Conservation (phyloP, 1,140 invertebrate genomes). For the Drosophila bocqueti region DNA sequence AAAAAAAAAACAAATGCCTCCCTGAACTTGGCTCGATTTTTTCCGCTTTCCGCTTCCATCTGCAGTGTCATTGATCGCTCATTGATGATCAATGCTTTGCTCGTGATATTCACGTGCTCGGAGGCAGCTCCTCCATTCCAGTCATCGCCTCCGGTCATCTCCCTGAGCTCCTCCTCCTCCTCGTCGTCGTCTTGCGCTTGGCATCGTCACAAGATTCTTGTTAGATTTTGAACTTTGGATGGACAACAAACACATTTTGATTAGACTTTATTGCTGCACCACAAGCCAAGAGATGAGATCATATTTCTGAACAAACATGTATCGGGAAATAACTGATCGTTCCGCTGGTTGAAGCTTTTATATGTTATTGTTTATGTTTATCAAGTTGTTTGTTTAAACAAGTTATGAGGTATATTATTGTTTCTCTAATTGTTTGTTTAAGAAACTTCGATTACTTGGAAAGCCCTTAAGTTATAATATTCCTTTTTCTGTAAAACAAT, state of each 20-base stretch:
- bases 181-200: background rate
- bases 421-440: background rate
- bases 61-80: slow-evolving; percentile 33
- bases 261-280: slow-evolving; percentile 47
- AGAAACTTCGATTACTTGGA: too few relatives aligned
- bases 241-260: slow-evolving; percentile 17
- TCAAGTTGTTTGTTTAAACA: background rate
- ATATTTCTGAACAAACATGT: slow-evolving; percentile 6
- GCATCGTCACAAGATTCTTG: slow-evolving; percentile 33
- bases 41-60: slow-evolving; percentile 12
- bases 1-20: slow-evolving; percentile 1
- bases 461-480: too few relatives aligned
- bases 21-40: slow-evolving; percentile 12
- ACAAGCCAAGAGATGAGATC: slow-evolving; percentile 26
- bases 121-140: background rate
- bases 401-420: too few relatives aligned
- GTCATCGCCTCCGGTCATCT: background rate
- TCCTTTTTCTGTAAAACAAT: too few relatives aligned
- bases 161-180: background rate
- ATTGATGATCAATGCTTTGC: slow-evolving; percentile 20
- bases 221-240: slow-evolving; percentile 41
- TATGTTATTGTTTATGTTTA: background rate
- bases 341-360: background rate
- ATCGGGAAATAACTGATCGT: background rate
- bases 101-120: slow-evolving; percentile 50